Evolutionary conservation across 2,113 vertebrate genomes (phyloP), one percentile per base, ranked within the genome.

Genomic region (Galeopterus variegatus): DNA sequence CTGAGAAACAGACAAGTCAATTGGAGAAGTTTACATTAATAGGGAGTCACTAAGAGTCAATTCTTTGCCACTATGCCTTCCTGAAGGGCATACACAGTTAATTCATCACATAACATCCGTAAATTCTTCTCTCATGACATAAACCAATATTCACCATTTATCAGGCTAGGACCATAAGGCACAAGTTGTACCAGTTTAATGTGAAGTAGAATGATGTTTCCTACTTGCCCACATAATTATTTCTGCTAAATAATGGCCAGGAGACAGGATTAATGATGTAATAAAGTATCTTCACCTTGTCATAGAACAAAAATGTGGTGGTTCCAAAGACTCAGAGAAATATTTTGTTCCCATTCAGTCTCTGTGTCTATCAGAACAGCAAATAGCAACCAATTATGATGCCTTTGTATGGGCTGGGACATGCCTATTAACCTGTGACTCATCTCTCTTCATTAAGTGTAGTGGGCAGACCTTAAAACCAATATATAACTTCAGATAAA

Each of bases 261-360:
- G 19, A 80, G 7, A 70, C 33, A 75, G 48, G 2, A 87, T 83
- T 80, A 80, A 96, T 56, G 21, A 84, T 19, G 77, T 86, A 95
- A 95, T 79, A 84, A 92, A 93, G 36, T 64, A 90, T n/a, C 24
- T 92, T 36, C 17, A 72, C n/a, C 62, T 97, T 80, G 15, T 76
- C 76, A 92, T 28, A 90, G 50, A 73, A 92, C 36, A 50, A 80
- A 94, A 90, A 58, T 76, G 58, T 8, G 82, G 64, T n/a, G 75
- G 33, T 92, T 83, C 41, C 17, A 86, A 65, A 77, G 33, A n/a
- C 45, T 77, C 36, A 65, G 18, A 77, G 90, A 88, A 85, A 86
- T 93, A 81, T 65, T 18, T 88, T 83, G 64, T 83, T 94, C 36
- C 77, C 56, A 54, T 60, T 81, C 70, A 24, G 75, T 64, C 24